Conservation (phyloP, 2,888 invertebrate species). For the Philonicus albiceps region DNA sequence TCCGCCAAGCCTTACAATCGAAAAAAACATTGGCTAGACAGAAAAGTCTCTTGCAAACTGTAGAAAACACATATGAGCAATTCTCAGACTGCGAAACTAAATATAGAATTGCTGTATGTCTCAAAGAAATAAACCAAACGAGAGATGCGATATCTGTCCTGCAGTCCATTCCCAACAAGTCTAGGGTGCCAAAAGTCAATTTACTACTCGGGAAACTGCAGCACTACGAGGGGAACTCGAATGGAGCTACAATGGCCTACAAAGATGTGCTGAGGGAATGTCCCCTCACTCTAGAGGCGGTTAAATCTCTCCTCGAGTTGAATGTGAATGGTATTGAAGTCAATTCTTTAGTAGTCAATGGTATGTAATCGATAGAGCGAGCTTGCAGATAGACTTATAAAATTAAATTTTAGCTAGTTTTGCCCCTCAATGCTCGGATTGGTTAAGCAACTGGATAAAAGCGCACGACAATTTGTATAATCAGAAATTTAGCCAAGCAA, state of each 20-base stretch:
- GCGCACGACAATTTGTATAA: conserved; percentile 72
- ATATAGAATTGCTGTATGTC: conserved; percentile 76
- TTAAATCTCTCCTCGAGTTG: conserved; percentile 74
- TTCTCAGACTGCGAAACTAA: conserved; percentile 72
- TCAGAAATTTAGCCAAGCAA: conserved; percentile 74
- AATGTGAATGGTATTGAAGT: conserved; percentile 80
- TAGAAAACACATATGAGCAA: conserved; percentile 56
- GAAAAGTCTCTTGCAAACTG: conserved; percentile 54
- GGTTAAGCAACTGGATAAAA: conserved; percentile 71
- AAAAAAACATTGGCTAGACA: conserved; percentile 56
- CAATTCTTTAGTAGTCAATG: conserved; percentile 73
- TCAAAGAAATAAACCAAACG: conserved; percentile 71
- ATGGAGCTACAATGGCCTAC: conserved; percentile 76
- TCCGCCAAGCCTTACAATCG: conserved; percentile 68
- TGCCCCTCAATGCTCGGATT: conserved; percentile 61
- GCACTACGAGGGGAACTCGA: conserved; percentile 73
- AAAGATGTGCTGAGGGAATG: conserved; percentile 81
- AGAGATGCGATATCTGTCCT: conserved; percentile 65
- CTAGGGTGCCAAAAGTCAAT: conserved; percentile 76
- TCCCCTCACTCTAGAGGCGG: conserved; percentile 79
- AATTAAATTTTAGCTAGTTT: conserved; percentile 53
- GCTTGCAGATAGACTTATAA: background rate
- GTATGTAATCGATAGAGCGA: conserved; percentile 51
- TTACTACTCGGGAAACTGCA: conserved; percentile 79
- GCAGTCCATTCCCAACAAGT: conserved; percentile 67